Base-by-base conservation (phyloP, 1,140 invertebrate species). In the Drosophila tani region DNA sequence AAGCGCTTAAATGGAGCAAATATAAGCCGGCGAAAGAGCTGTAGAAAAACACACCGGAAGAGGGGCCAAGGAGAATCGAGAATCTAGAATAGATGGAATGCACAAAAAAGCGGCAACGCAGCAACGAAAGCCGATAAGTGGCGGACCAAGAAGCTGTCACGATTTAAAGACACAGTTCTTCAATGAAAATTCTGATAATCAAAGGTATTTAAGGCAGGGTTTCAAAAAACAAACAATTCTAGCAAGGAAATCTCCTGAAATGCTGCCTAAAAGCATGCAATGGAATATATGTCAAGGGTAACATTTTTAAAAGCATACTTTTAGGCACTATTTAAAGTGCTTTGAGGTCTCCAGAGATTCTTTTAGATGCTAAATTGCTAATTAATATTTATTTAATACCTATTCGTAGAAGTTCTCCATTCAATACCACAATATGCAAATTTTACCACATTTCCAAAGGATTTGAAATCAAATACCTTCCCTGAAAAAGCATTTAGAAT, bases 1-100 rank as follows among this genome's bases (percentile, higher is more conserved):
- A 70, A 70, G 67, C 67, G 67, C 67, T 70, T 70, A 70, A 70
- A 70, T 70, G 67, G 67, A 70, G 67, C 67, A 70, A 70, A 70
- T 70, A 70, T 70, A 70, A 70, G 67, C 67, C 67, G 64, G 64
- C 56, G 67, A 70, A 70, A 70, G 64, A 29, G 67, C 64, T n/a
- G 67, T 27, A 50, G 63, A 67, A 68, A 67, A 66, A 60, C 46
- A 56, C 14, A 56, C 46, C 59, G 38, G 59, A 29, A 50, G 66
- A 51, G 35, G 60, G 53, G 53, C 53, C 53, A 35, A 56, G 12
- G 63, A 66, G 29, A 66, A 63, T 66, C 27, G 63, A 66, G 63
- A 66, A 63, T 66, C 27, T 57, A 66, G 63, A 66, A 66, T 62
- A 66, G 63, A 66, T 27, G 63, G 63, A 56, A 56, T 56, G 19